phyloP scores from a whole-genome alignment of 2,797 vertebrate genomes.

The Parotocinclus haroldoi region DNA sequence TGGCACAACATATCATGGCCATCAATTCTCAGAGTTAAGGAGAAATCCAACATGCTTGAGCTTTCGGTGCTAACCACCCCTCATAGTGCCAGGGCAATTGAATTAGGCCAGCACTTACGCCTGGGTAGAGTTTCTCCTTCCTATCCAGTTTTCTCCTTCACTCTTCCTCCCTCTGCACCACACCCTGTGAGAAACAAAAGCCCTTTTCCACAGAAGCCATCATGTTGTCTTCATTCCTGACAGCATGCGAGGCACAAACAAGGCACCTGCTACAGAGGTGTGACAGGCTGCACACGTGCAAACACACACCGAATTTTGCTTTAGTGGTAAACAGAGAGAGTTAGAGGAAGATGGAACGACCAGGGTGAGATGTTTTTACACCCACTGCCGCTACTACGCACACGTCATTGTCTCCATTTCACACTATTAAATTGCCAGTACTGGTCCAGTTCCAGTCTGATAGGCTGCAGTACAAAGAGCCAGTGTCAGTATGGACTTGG shows the following conservation, averaged over 20 bases:
- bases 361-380: no score
- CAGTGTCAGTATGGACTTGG: no score
- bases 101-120: slow-evolving; percentile 35
- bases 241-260: not conserved
- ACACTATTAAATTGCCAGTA: no score
- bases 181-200: not conserved
- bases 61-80: not conserved
- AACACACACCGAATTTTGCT: not conserved
- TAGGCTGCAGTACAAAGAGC: no score
- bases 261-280: slow-evolving; percentile 9
- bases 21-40: not conserved
- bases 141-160: not conserved
- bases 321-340: no score
- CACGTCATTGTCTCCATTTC: no score
- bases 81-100: slow-evolving; percentile 1
- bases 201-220: not conserved
- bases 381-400: no score
- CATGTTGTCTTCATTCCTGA: slow-evolving; percentile 9
- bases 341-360: no score
- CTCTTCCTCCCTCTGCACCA: not conserved
- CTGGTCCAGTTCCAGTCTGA: no score
- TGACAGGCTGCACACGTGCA: not conserved
- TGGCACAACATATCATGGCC: not conserved
- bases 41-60: not conserved
- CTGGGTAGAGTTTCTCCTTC: slow-evolving; percentile 26